These are phyloP conservation scores for Latrodectus elegans DNA, from an alignment of 2,888 invertebrate genomes.

Conservation along the genomic window DNA sequence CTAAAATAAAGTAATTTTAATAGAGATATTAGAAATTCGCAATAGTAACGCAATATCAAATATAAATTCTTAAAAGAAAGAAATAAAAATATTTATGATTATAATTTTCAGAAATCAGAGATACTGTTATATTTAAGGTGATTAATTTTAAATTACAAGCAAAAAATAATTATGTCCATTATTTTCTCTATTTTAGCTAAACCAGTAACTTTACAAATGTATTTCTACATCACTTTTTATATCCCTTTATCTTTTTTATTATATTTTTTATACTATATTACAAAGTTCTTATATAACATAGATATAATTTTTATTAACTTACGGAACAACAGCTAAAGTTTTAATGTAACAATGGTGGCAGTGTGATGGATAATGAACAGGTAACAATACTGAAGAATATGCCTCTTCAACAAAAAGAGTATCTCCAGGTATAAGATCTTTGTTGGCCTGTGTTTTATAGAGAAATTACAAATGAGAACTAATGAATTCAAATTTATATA, in stretches of 20 bases:
- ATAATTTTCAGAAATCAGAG: neutral
- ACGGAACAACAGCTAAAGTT: conserved; percentile 81
- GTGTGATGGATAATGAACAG: conserved; percentile 77
- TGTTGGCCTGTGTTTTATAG: conserved; percentile 75
- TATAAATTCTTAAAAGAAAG: neutral
- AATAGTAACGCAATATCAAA: neutral
- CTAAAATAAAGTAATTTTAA: conserved; percentile 21
- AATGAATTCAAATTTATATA: neutral
- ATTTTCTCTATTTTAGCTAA: no score
- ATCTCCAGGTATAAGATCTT: conserved; percentile 81
- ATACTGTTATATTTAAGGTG: neutral
- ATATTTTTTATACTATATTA: no score
- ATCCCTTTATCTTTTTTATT: no score
- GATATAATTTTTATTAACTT: conserved; percentile 74
- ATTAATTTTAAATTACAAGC: no score
- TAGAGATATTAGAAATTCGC: conserved; percentile 8
- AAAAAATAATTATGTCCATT: no score
- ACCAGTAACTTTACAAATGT: no score
- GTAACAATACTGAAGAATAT: conserved; percentile 83
- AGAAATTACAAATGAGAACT: neutral
- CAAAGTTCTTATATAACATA: no score
- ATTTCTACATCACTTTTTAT: no score
- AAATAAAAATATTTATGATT: neutral
- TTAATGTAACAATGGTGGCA: conserved; percentile 84
- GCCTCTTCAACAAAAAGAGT: conserved; percentile 87